These are phyloP conservation scores for Regulus satrapa DNA, from an alignment of 2,113 vertebrate genomes.

Conservation along the genomic window DNA sequence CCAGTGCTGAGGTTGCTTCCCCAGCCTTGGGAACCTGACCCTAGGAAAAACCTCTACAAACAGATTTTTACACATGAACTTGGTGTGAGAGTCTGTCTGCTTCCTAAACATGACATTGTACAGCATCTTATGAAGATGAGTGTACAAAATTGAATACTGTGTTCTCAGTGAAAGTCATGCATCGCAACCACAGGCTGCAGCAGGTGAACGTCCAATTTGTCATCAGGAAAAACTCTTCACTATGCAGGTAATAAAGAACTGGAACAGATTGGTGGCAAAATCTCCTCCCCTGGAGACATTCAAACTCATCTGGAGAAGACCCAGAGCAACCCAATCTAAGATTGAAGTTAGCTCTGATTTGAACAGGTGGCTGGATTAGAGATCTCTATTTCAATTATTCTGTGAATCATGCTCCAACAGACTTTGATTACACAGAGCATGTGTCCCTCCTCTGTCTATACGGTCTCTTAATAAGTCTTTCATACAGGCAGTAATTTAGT, in stretches of 20 bases:
- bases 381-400: neutral
- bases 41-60: neutral
- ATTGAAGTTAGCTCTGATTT: neutral
- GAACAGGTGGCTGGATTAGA: neutral
- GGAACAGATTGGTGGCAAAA: neutral
- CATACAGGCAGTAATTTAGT: neutral
- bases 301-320: neutral
- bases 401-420: neutral
- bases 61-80: neutral
- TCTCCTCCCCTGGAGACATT: neutral
- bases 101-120: neutral
- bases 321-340: neutral
- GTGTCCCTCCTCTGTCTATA: neutral
- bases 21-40: neutral
- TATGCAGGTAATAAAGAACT: neutral
- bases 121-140: neutral
- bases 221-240: neutral
- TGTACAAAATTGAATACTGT: neutral
- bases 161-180: neutral
- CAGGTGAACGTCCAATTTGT: neutral
- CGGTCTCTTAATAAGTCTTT: neutral
- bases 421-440: neutral
- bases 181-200: neutral
- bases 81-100: neutral
- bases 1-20: neutral